Percentiles rank a stretch among this genome's conserved stretches.
Evolutionary conservation across 2,797 vertebrate species (phyloP).

Genomic region (Pogoniulus pusillus): DNA sequence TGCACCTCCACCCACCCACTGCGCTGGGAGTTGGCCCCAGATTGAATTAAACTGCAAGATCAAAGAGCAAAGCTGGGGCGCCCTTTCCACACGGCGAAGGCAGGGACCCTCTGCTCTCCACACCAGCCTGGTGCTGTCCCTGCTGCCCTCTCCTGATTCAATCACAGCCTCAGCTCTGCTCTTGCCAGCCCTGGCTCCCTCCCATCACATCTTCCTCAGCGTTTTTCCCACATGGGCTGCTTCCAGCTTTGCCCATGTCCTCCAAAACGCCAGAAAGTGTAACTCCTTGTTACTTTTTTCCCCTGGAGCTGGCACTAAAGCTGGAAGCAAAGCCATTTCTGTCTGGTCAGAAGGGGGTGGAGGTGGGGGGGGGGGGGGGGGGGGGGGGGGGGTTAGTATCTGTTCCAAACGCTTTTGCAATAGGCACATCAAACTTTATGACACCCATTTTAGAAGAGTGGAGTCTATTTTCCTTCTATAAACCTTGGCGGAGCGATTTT

Average conservation of each 20-base stretch:
- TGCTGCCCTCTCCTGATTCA: constrained; percentile 33
- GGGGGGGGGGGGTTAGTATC: not conserved
- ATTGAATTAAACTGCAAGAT: constrained; percentile 44
- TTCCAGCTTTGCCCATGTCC: not conserved
- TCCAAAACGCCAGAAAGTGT: not conserved
- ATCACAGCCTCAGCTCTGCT: constrained; percentile 23
- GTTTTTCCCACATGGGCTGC: not conserved
- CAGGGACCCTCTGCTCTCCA: not conserved
- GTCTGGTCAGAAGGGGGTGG: not conserved
- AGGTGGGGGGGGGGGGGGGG: not conserved
- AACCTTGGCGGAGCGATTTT: constrained; percentile 6
- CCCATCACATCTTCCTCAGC: not conserved
- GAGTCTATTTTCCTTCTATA: constrained; percentile 25
- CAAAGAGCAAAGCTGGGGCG: constrained; percentile 23
- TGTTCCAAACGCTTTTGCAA: constrained; percentile 47
- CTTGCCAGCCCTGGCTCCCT: not conserved
- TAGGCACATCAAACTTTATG: constrained; percentile 29
- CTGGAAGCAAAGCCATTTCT: constrained; percentile 33
- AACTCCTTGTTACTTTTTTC: not conserved
- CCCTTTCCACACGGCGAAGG: not conserved
- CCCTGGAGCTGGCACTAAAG: not conserved
- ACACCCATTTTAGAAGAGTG: not conserved
- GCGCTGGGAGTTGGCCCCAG: not conserved
- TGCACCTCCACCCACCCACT: not conserved
- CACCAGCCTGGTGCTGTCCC: not conserved